These are phyloP conservation scores for Tachina fera DNA, from an alignment of 2,888 invertebrate genomes.

Conservation along the genomic window DNA sequence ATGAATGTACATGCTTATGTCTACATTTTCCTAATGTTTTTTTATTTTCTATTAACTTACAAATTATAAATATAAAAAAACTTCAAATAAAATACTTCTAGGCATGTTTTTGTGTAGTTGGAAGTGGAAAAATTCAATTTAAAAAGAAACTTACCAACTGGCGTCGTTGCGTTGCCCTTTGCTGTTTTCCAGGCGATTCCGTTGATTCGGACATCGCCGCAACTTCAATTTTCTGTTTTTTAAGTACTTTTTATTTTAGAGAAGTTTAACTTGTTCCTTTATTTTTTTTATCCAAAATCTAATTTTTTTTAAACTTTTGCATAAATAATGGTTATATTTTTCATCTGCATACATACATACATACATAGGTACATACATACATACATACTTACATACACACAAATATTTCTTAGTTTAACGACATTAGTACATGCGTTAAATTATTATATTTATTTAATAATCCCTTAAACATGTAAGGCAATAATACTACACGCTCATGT, in stretches of 20 bases:
- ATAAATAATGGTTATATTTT: constrained; percentile 20
- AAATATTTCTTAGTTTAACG: neutral
- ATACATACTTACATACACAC: too few relatives aligned
- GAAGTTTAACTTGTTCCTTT: constrained; percentile 54
- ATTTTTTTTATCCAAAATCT: constrained; percentile 12
- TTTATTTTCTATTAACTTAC: constrained; percentile 54
- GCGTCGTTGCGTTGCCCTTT: constrained; percentile 80
- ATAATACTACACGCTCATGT: constrained; percentile 18
- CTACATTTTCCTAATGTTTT: constrained; percentile 35
- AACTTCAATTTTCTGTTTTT: constrained; percentile 50
- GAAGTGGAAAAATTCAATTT: neutral
- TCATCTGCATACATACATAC: neutral
- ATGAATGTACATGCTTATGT: constrained; percentile 10
- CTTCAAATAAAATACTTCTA: neutral
- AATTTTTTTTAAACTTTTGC: constrained; percentile 31
- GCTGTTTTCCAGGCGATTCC: constrained; percentile 81
- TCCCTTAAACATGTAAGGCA: constrained; percentile 3
- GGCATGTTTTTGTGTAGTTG: neutral
- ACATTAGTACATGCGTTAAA: neutral
- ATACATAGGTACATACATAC: neutral
- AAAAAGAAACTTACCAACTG: constrained; percentile 81
- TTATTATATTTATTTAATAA: constrained; percentile 11
- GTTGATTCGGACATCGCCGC: constrained; percentile 82
- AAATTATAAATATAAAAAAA: constrained; percentile 35
- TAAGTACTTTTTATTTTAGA: constrained; percentile 57